A percentile compares a stretch with the other conserved stretches of the same genome.
Conservation (phyloP, 2,888 invertebrate species). For the Trichogramma dendrolimi region DNA sequence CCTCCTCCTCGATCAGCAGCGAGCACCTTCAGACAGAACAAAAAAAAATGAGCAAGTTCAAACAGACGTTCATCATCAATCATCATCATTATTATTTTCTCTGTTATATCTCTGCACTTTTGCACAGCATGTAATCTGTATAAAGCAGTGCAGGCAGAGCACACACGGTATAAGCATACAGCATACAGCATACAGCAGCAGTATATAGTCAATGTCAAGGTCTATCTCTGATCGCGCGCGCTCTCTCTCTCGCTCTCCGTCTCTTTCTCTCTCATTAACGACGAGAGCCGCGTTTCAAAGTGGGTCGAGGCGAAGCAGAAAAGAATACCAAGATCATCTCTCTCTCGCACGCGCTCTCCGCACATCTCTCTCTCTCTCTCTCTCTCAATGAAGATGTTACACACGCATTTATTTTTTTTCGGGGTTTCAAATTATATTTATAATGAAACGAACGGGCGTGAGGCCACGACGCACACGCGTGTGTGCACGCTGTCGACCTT, state of each 20-base stretch:
- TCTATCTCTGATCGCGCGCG: background rate
- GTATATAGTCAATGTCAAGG: conserved; percentile 20
- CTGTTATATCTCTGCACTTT: background rate
- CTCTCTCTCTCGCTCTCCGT: too few species aligned
- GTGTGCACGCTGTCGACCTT: background rate
- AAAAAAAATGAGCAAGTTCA: too few species aligned
- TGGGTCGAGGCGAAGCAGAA: conserved; percentile 10
- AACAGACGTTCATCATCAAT: too few species aligned
- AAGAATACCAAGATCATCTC: background rate
- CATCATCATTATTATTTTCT: too few species aligned
- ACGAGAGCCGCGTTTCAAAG: background rate
- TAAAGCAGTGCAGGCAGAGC: background rate
- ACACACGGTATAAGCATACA: background rate
- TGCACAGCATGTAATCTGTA: background rate
- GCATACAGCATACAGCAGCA: background rate
- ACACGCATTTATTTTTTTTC: too few species aligned
- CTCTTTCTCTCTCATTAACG: background rate
- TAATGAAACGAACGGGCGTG: too few species aligned
- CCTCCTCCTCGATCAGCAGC: too few species aligned
- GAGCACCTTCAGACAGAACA: too few species aligned
- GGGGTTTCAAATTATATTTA: too few species aligned
- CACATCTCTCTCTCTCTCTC: background rate
- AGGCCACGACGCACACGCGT: background rate
- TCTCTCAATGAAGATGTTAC: background rate
- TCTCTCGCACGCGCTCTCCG: too few species aligned